A percentile compares a stretch with the other conserved stretches of the same genome.
Evolutionary conservation across 2,797 vertebrate species (phyloP).

Genomic region (Rhinella marina): DNA sequence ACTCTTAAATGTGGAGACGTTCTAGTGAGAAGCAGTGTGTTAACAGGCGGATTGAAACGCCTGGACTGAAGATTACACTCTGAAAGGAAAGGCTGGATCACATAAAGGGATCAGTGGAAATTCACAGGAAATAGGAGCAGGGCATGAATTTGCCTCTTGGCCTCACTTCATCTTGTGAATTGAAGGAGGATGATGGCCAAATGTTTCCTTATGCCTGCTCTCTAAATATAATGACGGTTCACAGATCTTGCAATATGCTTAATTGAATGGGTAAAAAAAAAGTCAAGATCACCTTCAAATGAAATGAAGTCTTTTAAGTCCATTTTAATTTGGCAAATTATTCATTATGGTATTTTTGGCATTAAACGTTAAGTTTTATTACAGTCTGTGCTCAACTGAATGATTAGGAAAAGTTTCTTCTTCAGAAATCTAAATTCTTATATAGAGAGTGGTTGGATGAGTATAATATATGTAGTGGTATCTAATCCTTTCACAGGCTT

Average conservation of each 20-base stretch:
- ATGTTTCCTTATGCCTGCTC: conserved; percentile 53
- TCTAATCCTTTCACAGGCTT: no score
- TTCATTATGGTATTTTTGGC: conserved; percentile 35
- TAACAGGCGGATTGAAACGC: conserved; percentile 26
- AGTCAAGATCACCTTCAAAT: conserved; percentile 40
- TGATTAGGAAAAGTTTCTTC: not conserved
- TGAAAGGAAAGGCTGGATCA: conserved; percentile 52
- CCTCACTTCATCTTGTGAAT: conserved; percentile 47
- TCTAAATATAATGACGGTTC: conserved; percentile 37
- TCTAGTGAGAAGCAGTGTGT: conserved; percentile 31
- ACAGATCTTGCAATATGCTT: conserved; percentile 24
- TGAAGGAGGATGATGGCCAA: conserved; percentile 48
- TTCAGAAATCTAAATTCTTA: not conserved
- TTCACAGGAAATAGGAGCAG: conserved; percentile 44
- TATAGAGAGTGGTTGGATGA: not conserved
- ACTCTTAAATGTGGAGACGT: conserved; percentile 31
- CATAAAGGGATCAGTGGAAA: conserved; percentile 42
- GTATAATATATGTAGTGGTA: not conserved
- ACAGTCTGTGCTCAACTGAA: conserved; percentile 24
- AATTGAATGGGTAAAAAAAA: conserved; percentile 47
- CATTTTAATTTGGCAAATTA: conserved; percentile 42
- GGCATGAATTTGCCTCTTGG: conserved; percentile 48
- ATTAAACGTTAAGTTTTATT: conserved; percentile 25
- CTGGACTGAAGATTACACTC: conserved; percentile 29
- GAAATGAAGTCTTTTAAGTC: conserved; percentile 20